Evolutionary conservation across 2,113 vertebrate species (phyloP), one percentile per base, ranked within the genome.

Genomic region (Xiphophorus couchianus): DNA sequence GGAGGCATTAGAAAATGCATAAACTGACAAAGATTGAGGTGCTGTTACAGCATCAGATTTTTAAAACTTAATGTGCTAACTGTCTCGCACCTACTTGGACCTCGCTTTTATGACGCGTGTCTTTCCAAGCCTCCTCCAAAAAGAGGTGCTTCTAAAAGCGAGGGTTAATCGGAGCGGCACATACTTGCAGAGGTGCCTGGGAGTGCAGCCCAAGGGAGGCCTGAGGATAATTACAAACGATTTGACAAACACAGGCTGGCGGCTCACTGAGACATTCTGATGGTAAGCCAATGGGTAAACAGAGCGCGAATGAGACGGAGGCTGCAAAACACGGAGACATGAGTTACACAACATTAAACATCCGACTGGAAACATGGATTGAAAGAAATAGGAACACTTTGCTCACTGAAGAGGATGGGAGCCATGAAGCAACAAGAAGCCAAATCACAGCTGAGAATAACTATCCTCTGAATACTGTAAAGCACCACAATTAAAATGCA

Each of bases 151-250:
- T 71, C 74, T 51, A 51, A 76, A 74, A 78, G 73, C 70, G 60
- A 76, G 61, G 73, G 66, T 68, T 79, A 76, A 89, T 72, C 61
- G 66, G 83, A 82, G 83, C 82, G 27, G 65, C 51, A 25, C 30
- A 65, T 69, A 77, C 86, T 89, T 71, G 78, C 81, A 81, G 78
- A 82, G 72, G 84, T 88, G 79, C 79, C 88, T 13, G 51, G 85
- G 80, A 89, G 84, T 81, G 6, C 73, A 76, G 90, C 87, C 84
- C 80, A 84, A 66, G 87, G 90, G 90, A 89, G 63, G 71, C 86
- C 87, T 27, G 69, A 13, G 71, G 92, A 91, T 94, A 92, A 93
- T 93, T 93, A 88, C 88, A 89, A 89, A 92, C 80, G 86, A 76
- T 88, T 92, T 85, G 82, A 75, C 89, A 92, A 93, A 91, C 86